A percentile compares a stretch with the other conserved stretches of the same genome.
Evolutionary conservation across 2,113 vertebrate species (phyloP).

Genomic region (Meles meles): DNA sequence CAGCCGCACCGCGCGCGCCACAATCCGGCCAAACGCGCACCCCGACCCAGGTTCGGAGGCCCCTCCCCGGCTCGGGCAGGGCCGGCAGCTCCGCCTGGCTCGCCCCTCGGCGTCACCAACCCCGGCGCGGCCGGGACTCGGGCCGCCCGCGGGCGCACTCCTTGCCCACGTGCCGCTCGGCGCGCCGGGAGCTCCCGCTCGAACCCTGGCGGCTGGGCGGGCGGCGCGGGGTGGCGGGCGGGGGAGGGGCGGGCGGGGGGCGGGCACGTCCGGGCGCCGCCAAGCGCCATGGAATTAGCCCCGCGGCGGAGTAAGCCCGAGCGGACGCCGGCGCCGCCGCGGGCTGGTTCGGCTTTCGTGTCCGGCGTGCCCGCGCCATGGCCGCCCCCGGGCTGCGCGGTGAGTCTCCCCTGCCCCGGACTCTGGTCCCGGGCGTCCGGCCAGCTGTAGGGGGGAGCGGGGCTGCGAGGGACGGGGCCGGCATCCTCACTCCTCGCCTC

Average conservation of each 20-base stretch:
- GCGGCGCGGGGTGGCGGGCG: background rate
- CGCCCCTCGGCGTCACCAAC: background rate
- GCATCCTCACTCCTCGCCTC: background rate
- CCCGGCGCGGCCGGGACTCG: background rate
- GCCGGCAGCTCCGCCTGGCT: background rate
- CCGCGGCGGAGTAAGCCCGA: conserved; percentile 22
- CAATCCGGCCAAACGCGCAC: conserved; percentile 48
- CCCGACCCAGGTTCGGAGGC: background rate
- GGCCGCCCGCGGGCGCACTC: background rate
- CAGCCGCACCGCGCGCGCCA: background rate
- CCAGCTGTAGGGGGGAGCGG: background rate
- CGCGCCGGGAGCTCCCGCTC: accelerated
- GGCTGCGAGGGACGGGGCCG: background rate
- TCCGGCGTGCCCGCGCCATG: background rate
- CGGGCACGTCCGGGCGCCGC: conserved; percentile 13
- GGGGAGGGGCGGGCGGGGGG: conserved; percentile 25
- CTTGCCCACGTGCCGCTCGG: background rate
- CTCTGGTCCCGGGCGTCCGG: background rate
- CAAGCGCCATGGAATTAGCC: conserved; percentile 57
- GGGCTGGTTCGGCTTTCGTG: background rate
- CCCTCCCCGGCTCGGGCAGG: background rate
- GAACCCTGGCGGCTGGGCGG: background rate
- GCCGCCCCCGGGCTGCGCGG: conserved; percentile 23
- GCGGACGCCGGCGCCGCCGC: background rate
- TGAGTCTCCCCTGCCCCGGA: conserved; percentile 41